Evolutionary conservation across 2,113 vertebrate genomes (phyloP), one percentile per base, ranked within the genome.

Genomic region (Phylloscopus whistleri): DNA sequence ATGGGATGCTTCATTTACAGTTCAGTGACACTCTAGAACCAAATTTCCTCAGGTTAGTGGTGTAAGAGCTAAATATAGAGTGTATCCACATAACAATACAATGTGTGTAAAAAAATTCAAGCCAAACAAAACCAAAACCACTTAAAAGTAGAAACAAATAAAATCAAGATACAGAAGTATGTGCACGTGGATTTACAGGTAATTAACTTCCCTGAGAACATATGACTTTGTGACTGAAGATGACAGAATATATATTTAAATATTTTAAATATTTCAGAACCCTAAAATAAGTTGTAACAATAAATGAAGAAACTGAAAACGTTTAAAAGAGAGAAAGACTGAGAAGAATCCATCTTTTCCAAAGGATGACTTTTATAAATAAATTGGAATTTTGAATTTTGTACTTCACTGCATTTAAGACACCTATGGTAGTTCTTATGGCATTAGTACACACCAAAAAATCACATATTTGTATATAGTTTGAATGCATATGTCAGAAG

Each of bases 401-500:
- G 5, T 62, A 43, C 1, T 53, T 84, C 16, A n/a, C 24, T 81
- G 13, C 11, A 76, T 28, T 72, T 68, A 62, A 37, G n/a, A 23
- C 15, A 31, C 35, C 24, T 69, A 4, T 44, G 58, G 11, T 15
- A 72, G 10, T 33, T 51, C 23, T 80, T 73, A 39, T 7, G 28
- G 19, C 16, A 68, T 8, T 55, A 59, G 6, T 19, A 33, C 8
- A 43, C 13, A 39, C 11, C 22, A 16, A 78, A 69, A 78, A 63
- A 15, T 11, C 24, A 18, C 39, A 14, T 44, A 27, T 21, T 33
- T 3, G 1, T 31, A n/a, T 59, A 14, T 2, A 56, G 2, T 26
- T 77, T 76, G 16, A 77, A 64, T 0, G 0, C 17, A 7, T 24
- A 10, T 4, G 2, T 74, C 48, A 53, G 46, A 67, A 37, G 11